Base-by-base conservation (phyloP, 2,797 vertebrate species). In the Trachurus trachurus region DNA sequence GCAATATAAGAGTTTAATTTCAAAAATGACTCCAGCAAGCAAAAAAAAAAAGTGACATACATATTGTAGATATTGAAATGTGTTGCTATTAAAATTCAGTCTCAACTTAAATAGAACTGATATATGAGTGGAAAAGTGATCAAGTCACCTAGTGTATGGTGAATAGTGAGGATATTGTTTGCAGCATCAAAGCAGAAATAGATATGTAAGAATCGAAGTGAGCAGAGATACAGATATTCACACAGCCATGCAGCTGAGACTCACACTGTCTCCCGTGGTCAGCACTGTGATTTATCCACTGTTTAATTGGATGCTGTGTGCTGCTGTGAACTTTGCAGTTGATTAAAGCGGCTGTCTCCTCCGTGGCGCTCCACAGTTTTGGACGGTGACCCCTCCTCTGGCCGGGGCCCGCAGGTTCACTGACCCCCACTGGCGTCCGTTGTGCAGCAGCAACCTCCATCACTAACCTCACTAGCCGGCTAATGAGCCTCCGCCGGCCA, bases 251-350 rank as follows among this genome's bases (percentile, higher is more conserved):
- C 40, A 54, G 45, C 54, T 63, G 50, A 50, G 62, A 44, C 34
- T 54, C 49, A 17, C 49, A 66, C 58, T 29, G 57, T 76, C 49
- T 42, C 75, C 71, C 31, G 60, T 71, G 77, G 82, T 81, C 78
- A 79, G 58, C 37, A 26, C 29, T 66, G 57, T 84, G 87, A 90
- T 92, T 90, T 87, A 90, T 88, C 83, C 65, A 29, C 74, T 40
- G 29, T 65, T 71, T 92, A 93, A 93, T 93, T 92, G 89, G 89
- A 82, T 60, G 76, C 71, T 54, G 61, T 86, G 80, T 34, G 72
- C 57, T 6, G 54, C 81, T 78, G 84, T 92, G 85, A 90, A 88
- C 87, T 85, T 64, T 88, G 70, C 78, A 80, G 72, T 66, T 88
- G 86, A 94, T 93, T 90, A 91, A 89, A 81, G 78, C 45, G 10